phyloP scores from a whole-genome alignment of 1,140 invertebrate species.

The Brachionus rubens region DNA sequence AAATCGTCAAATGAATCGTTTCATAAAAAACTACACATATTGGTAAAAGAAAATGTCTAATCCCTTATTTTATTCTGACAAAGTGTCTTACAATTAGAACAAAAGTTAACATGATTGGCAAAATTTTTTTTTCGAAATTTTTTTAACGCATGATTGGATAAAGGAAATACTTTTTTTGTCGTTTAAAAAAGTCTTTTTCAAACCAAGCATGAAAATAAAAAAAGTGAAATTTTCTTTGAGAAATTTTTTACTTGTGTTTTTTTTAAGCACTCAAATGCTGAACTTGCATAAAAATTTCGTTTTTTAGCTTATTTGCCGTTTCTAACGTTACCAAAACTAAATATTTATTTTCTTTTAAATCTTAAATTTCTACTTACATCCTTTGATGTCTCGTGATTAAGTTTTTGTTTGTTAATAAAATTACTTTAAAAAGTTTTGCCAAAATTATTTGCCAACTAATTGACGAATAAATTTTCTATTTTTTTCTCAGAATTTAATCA shows the following conservation, averaged over 20 bases:
- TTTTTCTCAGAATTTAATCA: too few relatives aligned
- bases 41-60: slow-evolving; percentile 10
- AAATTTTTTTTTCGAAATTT: background rate
- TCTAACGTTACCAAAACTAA: slow-evolving; percentile 35
- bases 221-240: background rate
- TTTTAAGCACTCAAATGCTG: too few relatives aligned
- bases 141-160: slow-evolving; percentile 26
- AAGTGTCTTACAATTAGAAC: background rate
- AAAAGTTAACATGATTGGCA: slow-evolving; percentile 17
- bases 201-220: slow-evolving; percentile 18
- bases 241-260: too few relatives aligned
- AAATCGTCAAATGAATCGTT: too few relatives aligned
- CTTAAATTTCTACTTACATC: background rate
- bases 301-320: slow-evolving; percentile 28
- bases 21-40: background rate
- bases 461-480: too few relatives aligned
- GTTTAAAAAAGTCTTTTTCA: background rate
- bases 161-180: background rate
- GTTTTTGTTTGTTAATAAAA: background rate
- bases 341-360: slow-evolving; percentile 18
- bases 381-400: slow-evolving; percentile 13
- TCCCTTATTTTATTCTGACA: background rate
- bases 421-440: too few relatives aligned
- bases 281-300: too few relatives aligned
- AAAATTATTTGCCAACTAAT: too few relatives aligned